phyloP scores from a whole-genome alignment of 2,797 vertebrate genomes.

The Catamblyrhynchus diadema region DNA sequence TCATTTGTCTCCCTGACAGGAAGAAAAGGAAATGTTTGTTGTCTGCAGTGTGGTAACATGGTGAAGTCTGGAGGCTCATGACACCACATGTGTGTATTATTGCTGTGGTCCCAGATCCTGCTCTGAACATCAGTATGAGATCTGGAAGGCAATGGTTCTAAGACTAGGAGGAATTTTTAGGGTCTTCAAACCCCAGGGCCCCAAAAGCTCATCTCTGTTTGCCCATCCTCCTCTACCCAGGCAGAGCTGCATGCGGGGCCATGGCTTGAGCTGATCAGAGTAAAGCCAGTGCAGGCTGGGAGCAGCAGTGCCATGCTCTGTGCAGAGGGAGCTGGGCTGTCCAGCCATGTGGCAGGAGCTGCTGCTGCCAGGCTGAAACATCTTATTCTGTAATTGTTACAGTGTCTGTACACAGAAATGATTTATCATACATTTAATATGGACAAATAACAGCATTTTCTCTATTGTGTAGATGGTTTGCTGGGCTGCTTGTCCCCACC shows the following conservation, averaged over 20 bases:
- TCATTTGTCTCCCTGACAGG: background rate
- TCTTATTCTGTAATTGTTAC: background rate
- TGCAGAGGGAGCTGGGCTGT: background rate
- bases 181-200: background rate
- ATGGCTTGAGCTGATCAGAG: fast-evolving
- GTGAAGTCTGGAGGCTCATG: background rate
- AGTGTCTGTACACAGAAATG: background rate
- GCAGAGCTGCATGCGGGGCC: background rate
- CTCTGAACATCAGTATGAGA: background rate
- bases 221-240: background rate
- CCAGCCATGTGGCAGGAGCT: background rate
- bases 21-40: background rate
- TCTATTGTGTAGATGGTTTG: background rate
- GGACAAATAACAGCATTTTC: background rate
- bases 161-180: background rate
- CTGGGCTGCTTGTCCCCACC: background rate
- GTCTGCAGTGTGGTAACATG: fast-evolving
- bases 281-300: background rate
- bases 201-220: background rate
- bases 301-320: background rate
- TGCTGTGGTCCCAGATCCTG: background rate
- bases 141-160: background rate
- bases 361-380: background rate
- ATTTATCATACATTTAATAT: background rate
- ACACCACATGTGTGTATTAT: fast-evolving